Evolutionary conservation across 2,888 invertebrate species (phyloP).

Genomic region (Platyscelio sp.): DNA sequence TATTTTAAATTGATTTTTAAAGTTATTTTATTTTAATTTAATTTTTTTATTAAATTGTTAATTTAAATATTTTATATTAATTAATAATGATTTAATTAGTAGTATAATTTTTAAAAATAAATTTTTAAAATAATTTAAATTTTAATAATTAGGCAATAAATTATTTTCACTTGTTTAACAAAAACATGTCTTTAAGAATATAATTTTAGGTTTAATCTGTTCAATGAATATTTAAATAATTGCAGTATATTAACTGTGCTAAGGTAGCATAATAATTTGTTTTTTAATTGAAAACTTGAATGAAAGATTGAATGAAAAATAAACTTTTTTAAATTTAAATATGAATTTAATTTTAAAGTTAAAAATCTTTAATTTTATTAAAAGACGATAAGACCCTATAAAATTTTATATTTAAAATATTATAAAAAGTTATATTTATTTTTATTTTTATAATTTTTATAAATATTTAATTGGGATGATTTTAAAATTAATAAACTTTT

Average conservation of each 20-base stretch:
- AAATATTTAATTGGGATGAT: constrained; percentile 89
- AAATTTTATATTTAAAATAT: constrained; percentile 87
- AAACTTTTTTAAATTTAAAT: constrained; percentile 87
- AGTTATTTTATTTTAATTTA: constrained; percentile 86
- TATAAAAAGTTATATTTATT: too few species aligned
- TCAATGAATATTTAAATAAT: constrained; percentile 91
- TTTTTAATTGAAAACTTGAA: constrained; percentile 93
- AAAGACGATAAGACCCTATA: constrained; percentile 93
- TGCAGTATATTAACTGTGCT: constrained; percentile 92
- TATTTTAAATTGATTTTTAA: constrained; percentile 84
- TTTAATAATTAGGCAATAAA: constrained; percentile 89
- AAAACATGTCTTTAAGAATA: constrained; percentile 90
- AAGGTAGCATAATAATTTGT: constrained; percentile 94
- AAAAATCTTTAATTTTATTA: constrained; percentile 89
- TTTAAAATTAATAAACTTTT: constrained; percentile 88
- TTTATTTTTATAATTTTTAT: constrained; percentile 82
- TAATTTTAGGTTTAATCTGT: constrained; percentile 90
- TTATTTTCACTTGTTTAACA: constrained; percentile 90
- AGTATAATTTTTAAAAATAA: constrained; percentile 54
- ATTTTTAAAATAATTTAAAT: constrained; percentile 82
- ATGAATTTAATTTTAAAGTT: constrained; percentile 87
- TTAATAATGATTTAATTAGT: constrained; percentile 81
- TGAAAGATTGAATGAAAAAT: constrained; percentile 91
- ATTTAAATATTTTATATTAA: constrained; percentile 82
- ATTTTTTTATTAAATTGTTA: constrained; percentile 85